A percentile compares a stretch with the other conserved stretches of the same genome.
phyloP scores from a whole-genome alignment of 2,797 vertebrate species.

The Sarcoramphus papa region DNA sequence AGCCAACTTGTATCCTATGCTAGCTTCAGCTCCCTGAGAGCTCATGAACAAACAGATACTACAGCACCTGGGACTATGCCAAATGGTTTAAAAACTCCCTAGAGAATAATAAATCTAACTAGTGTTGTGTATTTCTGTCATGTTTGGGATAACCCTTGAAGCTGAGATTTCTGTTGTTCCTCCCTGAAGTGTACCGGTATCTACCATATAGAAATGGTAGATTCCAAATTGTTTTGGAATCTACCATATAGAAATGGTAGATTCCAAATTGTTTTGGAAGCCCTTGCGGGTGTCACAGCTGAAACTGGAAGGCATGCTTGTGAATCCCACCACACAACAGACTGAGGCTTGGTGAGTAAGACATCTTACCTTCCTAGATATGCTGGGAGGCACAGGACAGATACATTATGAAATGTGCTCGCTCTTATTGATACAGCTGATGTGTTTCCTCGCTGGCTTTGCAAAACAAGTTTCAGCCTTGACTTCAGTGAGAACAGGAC shows the following conservation, averaged over 20 bases:
- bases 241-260: not conserved
- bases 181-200: not conserved
- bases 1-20: not conserved
- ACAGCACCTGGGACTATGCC: not conserved
- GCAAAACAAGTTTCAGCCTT: slow-evolving; percentile 11
- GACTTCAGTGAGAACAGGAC: slow-evolving; percentile 27
- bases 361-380: not conserved
- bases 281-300: not conserved
- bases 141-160: not conserved
- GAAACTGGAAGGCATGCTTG: not conserved
- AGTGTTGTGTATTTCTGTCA: not conserved
- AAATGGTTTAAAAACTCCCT: not conserved
- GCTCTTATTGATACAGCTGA: not conserved
- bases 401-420: not conserved
- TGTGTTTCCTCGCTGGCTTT: not conserved
- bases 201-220: not conserved
- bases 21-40: not conserved
- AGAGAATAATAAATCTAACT: not conserved
- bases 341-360: not conserved
- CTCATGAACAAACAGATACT: not conserved
- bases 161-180: not conserved
- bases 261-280: not conserved
- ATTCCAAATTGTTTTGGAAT: not conserved
- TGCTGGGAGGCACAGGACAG: not conserved
- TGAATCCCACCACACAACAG: not conserved